Conservation (phyloP, 2,888 invertebrate genomes). For the Metallyticus violacea region DNA sequence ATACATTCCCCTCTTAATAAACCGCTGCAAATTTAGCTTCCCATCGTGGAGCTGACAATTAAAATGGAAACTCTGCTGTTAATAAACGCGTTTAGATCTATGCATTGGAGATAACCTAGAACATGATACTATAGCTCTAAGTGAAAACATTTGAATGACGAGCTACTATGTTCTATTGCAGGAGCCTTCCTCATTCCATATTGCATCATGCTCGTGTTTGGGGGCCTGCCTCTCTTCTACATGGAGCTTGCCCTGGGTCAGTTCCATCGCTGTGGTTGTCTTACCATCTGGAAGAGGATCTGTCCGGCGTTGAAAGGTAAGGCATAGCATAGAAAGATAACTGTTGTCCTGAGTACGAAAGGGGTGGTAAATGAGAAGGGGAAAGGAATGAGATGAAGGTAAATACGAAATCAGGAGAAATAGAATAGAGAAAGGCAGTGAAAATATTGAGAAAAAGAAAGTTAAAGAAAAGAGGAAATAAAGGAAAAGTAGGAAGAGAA, state of each 20-base stretch:
- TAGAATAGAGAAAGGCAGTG: no score
- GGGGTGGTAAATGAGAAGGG: neutral
- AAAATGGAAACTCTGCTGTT: no score
- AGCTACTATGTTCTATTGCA: no score
- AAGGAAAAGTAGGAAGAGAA: neutral
- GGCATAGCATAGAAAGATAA: neutral
- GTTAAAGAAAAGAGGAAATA: neutral
- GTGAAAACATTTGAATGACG: no score
- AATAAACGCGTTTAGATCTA: no score
- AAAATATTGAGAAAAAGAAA: neutral
- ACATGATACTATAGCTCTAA: no score
- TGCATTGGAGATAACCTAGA: no score
- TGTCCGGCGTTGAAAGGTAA: constrained; percentile 89
- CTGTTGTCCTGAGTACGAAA: neutral
- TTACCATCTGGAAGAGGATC: constrained; percentile 89
- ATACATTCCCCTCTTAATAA: no score
- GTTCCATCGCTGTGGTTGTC: constrained; percentile 87
- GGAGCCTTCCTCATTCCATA: constrained; percentile 94
- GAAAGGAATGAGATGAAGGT: neutral
- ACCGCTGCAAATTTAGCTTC: no score
- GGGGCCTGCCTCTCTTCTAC: constrained; percentile 90
- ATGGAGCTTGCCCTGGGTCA: constrained; percentile 94
- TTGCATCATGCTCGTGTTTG: constrained; percentile 86
- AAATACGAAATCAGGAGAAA: no score
- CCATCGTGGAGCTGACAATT: no score